A percentile compares a stretch with the other conserved stretches of the same genome.
Evolutionary conservation across 1,140 invertebrate genomes (phyloP).

Genomic region (Pantala flavescens): DNA sequence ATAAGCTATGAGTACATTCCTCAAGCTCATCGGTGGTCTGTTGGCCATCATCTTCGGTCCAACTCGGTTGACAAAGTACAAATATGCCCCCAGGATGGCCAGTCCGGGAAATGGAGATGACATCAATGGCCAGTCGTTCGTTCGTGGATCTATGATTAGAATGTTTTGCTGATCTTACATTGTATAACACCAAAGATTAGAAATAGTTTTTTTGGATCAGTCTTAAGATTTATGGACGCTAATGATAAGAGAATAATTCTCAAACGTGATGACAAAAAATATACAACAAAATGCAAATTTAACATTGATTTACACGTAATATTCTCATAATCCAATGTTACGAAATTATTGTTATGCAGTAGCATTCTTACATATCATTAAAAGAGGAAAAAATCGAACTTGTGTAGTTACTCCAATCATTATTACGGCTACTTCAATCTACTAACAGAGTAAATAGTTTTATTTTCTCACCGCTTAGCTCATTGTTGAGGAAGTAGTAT

Average conservation of each 20-base stretch:
- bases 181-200: background rate
- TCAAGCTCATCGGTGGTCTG: slow-evolving; percentile 55
- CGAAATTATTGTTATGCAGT: too few species aligned
- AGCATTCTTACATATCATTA: too few species aligned
- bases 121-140: slow-evolving; percentile 49
- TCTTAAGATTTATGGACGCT: background rate
- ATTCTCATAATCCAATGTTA: too few species aligned
- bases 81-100: slow-evolving; percentile 43
- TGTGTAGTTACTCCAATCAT: too few species aligned
- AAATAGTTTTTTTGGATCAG: background rate
- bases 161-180: background rate
- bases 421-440: too few species aligned
- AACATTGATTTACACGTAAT: too few species aligned
- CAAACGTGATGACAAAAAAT: too few species aligned
- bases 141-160: slow-evolving; percentile 44
- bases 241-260: background rate
- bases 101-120: slow-evolving; percentile 41
- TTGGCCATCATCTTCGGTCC: slow-evolving; percentile 65
- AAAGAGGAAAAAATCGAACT: too few species aligned
- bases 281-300: too few species aligned
- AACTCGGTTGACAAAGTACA: slow-evolving; percentile 52
- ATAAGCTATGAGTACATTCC: slow-evolving; percentile 60
- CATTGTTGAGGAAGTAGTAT: slow-evolving; percentile 30
- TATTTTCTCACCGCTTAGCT: slow-evolving; percentile 27
- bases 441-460: background rate